phyloP scores from a whole-genome alignment of 2,888 invertebrate species.

The Pardosa pseudoannulata region DNA sequence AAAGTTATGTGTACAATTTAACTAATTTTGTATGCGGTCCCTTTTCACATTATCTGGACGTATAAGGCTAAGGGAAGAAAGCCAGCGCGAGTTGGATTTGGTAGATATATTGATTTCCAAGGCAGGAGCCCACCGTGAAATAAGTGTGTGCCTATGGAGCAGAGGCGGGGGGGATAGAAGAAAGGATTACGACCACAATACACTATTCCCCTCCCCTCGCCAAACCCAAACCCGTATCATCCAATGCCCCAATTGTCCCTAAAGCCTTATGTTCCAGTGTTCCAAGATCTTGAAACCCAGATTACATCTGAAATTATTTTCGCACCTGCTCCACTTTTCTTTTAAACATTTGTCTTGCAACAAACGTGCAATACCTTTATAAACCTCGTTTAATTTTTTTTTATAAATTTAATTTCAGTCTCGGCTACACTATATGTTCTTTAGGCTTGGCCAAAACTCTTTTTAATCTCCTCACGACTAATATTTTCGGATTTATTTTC shows the following conservation, averaged over 20 bases:
- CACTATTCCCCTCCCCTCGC: constrained; percentile 35
- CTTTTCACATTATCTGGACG: constrained; percentile 35
- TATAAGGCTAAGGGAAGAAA: constrained; percentile 43
- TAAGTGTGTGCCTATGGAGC: constrained; percentile 63
- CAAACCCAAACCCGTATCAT: constrained; percentile 44
- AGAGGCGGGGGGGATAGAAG: constrained; percentile 3
- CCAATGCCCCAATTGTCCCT: constrained; percentile 57
- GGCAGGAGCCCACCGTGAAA: constrained; percentile 52
- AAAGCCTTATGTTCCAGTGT: constrained; percentile 35
- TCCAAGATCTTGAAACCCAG: constrained; percentile 54
- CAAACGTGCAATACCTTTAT: neutral
- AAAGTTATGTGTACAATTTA: no score
- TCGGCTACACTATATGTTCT: neutral
- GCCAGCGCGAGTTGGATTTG: constrained; percentile 61
- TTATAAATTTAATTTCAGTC: neutral
- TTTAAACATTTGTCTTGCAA: constrained; percentile 61
- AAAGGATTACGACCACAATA: constrained; percentile 67
- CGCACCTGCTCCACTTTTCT: constrained; percentile 63
- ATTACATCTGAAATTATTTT: constrained; percentile 69
- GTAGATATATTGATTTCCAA: constrained; percentile 71
- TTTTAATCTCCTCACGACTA: neutral
- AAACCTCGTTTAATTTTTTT: constrained; percentile 11
- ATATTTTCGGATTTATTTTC: no score
- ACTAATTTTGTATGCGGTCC: constrained; percentile 31
- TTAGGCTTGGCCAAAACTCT: neutral